Evolutionary conservation across 2,113 vertebrate genomes (phyloP).

Genomic region (Lophotis ruficrista): DNA sequence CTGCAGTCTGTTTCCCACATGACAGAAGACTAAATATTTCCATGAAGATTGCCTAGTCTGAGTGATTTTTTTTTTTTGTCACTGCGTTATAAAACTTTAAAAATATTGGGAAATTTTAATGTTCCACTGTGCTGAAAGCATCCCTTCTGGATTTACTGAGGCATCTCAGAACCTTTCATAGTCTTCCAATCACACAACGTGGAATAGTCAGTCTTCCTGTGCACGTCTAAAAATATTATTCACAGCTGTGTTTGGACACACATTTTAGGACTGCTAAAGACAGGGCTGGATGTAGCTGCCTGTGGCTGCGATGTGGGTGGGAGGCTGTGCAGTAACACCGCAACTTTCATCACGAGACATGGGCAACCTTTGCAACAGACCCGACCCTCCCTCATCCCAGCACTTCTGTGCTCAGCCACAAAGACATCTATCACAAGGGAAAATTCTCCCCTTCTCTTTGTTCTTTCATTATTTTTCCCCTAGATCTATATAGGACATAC

Average conservation of each 20-base stretch:
- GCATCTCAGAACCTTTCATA: constrained; percentile 15
- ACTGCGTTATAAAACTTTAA: constrained; percentile 2
- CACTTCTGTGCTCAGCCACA: not conserved
- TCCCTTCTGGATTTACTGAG: constrained; percentile 15
- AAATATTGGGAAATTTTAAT: not conserved
- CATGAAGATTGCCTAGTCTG: not conserved
- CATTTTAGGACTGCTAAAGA: not conserved
- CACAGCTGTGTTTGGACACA: constrained; percentile 40
- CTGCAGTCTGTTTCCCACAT: not conserved
- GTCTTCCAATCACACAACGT: not conserved
- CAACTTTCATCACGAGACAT: rapidly evolving
- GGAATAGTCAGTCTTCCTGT: constrained; percentile 14
- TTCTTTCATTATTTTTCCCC: not conserved
- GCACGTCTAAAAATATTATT: constrained; percentile 12
- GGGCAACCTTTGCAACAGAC: not conserved
- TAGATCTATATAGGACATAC: too few relatives aligned
- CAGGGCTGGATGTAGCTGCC: not conserved
- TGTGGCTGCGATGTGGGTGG: not conserved
- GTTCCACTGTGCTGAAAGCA: not conserved
- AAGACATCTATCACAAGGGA: not conserved
- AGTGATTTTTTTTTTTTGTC: constrained; percentile 26
- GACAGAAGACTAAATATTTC: constrained; percentile 52
- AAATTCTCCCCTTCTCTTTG: not conserved
- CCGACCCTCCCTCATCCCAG: not conserved
- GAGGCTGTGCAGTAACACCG: not conserved